A percentile compares a stretch with the other conserved stretches of the same genome.
These are phyloP conservation scores for Sinocyclocheilus maitianheensis DNA, from an alignment of 2,113 vertebrate genomes.

Conservation along the genomic window DNA sequence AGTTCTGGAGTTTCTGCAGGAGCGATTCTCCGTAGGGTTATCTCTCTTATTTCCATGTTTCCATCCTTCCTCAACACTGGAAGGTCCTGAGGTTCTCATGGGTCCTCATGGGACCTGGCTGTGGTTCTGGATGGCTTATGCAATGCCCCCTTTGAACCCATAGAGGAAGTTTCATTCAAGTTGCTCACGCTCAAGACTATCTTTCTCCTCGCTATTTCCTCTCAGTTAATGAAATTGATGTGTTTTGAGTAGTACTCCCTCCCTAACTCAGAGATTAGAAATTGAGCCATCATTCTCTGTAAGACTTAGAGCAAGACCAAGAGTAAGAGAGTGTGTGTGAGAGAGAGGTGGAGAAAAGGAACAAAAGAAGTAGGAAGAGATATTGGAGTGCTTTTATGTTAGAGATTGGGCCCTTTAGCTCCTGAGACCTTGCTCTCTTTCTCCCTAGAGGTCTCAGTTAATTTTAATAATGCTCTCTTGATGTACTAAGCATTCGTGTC, in stretches of 20 bases:
- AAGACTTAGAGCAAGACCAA: conserved; percentile 19
- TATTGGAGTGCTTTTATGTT: conserved; percentile 54
- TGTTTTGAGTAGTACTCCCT: conserved; percentile 46
- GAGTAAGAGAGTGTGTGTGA: neutral
- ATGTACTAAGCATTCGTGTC: conserved; percentile 42
- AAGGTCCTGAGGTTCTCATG: too few relatives aligned
- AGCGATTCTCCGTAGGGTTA: too few relatives aligned
- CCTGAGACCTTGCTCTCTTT: conserved; percentile 5
- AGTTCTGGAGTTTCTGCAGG: too few relatives aligned
- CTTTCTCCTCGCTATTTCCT: too few relatives aligned
- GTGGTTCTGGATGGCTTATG: too few relatives aligned
- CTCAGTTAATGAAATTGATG: conserved; percentile 18
- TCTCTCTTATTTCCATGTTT: too few relatives aligned
- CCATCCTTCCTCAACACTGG: too few relatives aligned
- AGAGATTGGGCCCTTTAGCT: conserved; percentile 44
- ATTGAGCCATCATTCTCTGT: conserved; percentile 56
- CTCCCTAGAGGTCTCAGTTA: conserved; percentile 42
- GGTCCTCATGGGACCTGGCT: too few relatives aligned
- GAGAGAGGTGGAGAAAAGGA: conserved; percentile 21
- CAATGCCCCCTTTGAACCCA: too few relatives aligned
- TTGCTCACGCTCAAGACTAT: too few relatives aligned
- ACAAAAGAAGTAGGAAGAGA: conserved; percentile 12
- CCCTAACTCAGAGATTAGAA: conserved; percentile 50
- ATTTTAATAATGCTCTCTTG: conserved; percentile 51
- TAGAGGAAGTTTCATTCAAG: too few relatives aligned